phyloP scores from a whole-genome alignment of 53 echinoderm and acorn worm genomes.

The Arbacia lixula region DNA sequence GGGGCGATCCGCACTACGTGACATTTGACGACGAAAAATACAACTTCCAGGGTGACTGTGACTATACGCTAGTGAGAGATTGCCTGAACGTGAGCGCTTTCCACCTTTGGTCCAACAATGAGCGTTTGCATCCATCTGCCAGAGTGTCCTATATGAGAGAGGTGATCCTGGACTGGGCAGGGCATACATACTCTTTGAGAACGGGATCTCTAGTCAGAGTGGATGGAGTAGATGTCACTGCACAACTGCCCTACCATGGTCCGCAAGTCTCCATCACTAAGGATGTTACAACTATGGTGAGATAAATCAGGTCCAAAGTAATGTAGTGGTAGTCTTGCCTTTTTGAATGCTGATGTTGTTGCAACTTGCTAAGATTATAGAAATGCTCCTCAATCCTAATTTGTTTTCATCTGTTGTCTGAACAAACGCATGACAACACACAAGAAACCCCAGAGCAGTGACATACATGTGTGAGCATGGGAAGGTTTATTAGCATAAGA shows the following conservation, averaged over 20 bases:
- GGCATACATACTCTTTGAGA: constrained; percentile 45
- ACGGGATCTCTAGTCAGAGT: constrained; percentile 46
- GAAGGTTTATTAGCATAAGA: no score
- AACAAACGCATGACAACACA: no score
- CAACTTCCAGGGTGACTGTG: constrained; percentile 19
- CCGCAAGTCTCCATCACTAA: constrained; percentile 50
- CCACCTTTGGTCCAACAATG: constrained; percentile 62
- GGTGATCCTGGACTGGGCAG: constrained; percentile 42
- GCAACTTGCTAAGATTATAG: no score
- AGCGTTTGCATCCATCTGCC: constrained; percentile 46
- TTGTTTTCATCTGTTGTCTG: no score
- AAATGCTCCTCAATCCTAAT: no score
- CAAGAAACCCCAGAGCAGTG: no score
- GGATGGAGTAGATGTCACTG: constrained; percentile 55
- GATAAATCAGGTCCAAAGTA: no score
- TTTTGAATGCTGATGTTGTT: no score
- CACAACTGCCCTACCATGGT: constrained; percentile 48
- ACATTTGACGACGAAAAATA: constrained; percentile 13
- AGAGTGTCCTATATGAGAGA: constrained; percentile 60
- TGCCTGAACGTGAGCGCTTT: constrained; percentile 30
- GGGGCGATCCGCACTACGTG: constrained; percentile 74
- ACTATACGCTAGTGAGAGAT: constrained; percentile 9
- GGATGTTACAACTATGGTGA: constrained; percentile 61
- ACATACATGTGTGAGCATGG: no score
- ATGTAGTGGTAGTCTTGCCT: no score